Evolutionary conservation across 2,888 invertebrate species (phyloP).

Genomic region (Hypercompe scribonia): DNA sequence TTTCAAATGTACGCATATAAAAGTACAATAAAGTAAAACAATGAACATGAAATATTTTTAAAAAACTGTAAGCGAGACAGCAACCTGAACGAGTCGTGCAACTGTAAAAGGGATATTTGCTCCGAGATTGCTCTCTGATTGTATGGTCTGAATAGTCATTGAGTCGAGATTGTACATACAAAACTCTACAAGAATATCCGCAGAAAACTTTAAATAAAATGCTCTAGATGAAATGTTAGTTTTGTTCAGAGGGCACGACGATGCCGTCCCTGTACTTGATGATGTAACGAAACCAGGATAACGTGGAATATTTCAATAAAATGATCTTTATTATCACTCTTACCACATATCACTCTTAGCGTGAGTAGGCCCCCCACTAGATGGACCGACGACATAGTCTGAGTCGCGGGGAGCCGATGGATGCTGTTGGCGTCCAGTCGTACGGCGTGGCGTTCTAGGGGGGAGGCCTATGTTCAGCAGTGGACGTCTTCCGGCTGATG

Average conservation of each 20-base stretch:
- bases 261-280: not conserved
- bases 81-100: not conserved
- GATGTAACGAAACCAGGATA: not conserved
- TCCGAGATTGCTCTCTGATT: slow-evolving; percentile 2
- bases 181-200: not conserved
- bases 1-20: not conserved
- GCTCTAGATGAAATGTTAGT: not conserved
- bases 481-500: no score
- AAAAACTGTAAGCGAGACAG: not conserved
- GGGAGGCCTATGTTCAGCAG: no score
- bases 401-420: no score
- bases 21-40: not conserved
- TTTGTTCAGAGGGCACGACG: not conserved
- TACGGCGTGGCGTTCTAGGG: no score
- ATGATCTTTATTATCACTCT: not conserved
- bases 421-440: no score
- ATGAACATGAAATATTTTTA: not conserved
- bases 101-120: not conserved
- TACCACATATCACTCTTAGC: not conserved
- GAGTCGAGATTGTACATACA: slow-evolving; percentile 1
- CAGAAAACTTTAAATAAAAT: not conserved
- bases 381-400: no score
- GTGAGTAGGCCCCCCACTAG: no score
- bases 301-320: not conserved
- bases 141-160: slow-evolving; percentile 1